Conservation (phyloP, 2,113 vertebrate genomes). For the Leptosomus discolor region DNA sequence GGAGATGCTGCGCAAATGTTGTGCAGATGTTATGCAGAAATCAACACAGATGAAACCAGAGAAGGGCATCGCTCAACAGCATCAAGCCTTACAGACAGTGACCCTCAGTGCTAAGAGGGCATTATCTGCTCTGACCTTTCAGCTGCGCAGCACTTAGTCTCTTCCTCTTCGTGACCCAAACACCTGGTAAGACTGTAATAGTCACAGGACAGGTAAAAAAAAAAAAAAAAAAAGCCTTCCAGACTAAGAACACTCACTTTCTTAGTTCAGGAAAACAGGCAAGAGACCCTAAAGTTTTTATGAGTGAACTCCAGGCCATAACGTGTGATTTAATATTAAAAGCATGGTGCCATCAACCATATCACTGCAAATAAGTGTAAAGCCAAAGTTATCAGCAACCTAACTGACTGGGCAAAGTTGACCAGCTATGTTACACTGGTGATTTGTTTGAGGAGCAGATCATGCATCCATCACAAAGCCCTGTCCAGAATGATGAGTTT, state of each 20-base stretch:
- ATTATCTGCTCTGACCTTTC: background rate
- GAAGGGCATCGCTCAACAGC: background rate
- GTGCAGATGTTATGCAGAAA: background rate
- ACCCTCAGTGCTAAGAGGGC: background rate
- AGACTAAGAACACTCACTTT: background rate
- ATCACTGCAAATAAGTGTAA: background rate
- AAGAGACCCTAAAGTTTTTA: background rate
- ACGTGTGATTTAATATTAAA: background rate
- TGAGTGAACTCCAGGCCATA: background rate
- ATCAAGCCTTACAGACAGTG: background rate
- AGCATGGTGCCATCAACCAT: background rate
- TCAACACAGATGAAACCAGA: background rate
- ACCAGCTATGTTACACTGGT: background rate
- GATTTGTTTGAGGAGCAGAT: background rate
- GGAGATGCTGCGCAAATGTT: no score
- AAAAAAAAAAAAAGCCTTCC: background rate
- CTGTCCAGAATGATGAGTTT: background rate
- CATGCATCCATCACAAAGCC: rapidly evolving
- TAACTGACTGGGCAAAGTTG: background rate
- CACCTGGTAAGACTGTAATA: background rate
- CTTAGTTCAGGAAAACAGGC: background rate
- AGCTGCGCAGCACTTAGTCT: background rate
- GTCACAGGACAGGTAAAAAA: background rate
- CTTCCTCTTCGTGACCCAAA: background rate
- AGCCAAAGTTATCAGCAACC: background rate